Conservation (phyloP, 2,113 vertebrate genomes). For the Brienomyrus brachyistius region DNA sequence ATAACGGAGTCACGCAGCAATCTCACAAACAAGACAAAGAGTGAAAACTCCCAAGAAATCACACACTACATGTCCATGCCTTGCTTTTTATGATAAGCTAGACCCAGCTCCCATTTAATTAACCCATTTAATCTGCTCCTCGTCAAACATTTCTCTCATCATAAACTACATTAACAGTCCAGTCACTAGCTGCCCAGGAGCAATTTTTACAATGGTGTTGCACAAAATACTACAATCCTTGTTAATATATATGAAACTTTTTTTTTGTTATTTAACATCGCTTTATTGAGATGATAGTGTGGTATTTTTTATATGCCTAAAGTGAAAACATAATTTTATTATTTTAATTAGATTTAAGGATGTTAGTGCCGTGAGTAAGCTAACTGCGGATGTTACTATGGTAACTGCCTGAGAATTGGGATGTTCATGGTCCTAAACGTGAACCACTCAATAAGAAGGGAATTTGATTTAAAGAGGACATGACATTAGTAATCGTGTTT, state of each 20-base stretch:
- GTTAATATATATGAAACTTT: background rate
- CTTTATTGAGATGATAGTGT: background rate
- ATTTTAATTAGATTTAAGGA: conserved; percentile 18
- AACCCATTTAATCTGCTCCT: background rate
- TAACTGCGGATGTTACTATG: conserved; percentile 23
- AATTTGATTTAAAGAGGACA: conserved; percentile 8
- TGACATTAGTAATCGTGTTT: background rate
- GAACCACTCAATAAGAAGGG: background rate
- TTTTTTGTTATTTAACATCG: background rate
- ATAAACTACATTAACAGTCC: background rate
- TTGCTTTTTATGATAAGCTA: background rate
- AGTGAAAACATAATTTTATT: conserved; percentile 20
- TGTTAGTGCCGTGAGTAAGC: background rate
- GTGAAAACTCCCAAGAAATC: too few relatives aligned
- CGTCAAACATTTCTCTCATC: background rate
- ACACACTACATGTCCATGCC: background rate
- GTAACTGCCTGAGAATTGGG: conserved; percentile 20
- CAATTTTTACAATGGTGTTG: background rate
- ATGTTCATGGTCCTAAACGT: conserved; percentile 12
- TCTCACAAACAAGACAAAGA: background rate
- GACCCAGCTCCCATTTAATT: background rate
- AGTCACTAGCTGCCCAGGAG: background rate
- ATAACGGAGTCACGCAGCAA: background rate
- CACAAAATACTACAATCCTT: background rate
- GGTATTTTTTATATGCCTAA: background rate